Conservation (phyloP, 2,113 vertebrate species). For the Climacteris rufus region DNA sequence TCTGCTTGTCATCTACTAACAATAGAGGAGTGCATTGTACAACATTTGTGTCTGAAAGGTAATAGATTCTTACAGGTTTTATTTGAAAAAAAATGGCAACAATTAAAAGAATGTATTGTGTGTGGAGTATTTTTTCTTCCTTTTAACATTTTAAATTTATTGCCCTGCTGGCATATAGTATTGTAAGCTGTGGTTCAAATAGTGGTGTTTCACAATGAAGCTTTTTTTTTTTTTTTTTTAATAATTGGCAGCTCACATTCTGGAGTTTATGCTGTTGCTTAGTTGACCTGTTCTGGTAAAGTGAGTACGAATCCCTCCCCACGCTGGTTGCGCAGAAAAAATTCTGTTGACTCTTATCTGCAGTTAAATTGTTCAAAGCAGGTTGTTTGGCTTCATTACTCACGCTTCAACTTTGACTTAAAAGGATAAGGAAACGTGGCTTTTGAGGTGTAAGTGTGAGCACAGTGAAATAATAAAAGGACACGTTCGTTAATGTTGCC, state of each 20-base stretch:
- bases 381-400: not conserved
- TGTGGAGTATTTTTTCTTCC: not conserved
- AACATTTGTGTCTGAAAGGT: not conserved
- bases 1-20: not conserved
- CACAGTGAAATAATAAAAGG: not conserved
- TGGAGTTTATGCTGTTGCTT: not conserved
- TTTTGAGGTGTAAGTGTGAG: not conserved
- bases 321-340: not conserved
- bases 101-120: not conserved
- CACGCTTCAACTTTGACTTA: not conserved
- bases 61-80: not conserved
- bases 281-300: conserved; percentile 23
- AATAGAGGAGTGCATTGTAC: not conserved
- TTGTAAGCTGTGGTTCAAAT: not conserved
- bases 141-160: not conserved
- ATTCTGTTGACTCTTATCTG: not conserved
- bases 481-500: not conserved
- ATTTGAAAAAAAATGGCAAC: not conserved
- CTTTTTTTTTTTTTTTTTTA: not conserved
- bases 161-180: not conserved
- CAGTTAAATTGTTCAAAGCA: not conserved
- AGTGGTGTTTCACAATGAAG: not conserved
- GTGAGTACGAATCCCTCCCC: not conserved
- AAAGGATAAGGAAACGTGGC: not conserved
- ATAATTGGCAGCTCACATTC: not conserved